phyloP scores from a whole-genome alignment of 2,113 vertebrate genomes.

The Cynocephalus volans region DNA sequence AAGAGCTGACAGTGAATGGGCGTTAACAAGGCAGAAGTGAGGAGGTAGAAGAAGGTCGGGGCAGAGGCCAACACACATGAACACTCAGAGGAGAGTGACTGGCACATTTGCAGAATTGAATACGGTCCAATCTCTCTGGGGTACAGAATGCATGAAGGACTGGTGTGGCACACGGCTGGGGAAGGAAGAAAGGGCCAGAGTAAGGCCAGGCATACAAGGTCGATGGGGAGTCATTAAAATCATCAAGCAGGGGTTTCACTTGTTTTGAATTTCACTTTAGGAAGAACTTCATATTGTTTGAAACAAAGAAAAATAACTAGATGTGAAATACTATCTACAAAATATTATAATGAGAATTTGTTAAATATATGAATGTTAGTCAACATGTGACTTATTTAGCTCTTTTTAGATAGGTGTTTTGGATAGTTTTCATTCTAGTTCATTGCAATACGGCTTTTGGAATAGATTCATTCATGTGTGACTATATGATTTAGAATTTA shows the following conservation, averaged over 20 bases:
- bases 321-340: conserved; percentile 29
- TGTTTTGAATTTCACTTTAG: conserved; percentile 11
- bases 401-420: not conserved
- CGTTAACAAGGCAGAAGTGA: not conserved
- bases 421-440: not conserved
- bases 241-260: not conserved
- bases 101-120: not conserved
- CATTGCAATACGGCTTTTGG: conserved; percentile 19
- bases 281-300: not conserved
- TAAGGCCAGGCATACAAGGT: not conserved
- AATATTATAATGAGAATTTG: conserved; percentile 30
- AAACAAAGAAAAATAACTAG: conserved; percentile 29
- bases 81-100: not conserved
- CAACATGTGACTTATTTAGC: conserved; percentile 27
- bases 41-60: not conserved
- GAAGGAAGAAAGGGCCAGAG: not conserved
- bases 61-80: not conserved
- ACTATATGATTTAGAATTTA: conserved; percentile 61
- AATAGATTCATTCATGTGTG: not conserved
- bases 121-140: not conserved
- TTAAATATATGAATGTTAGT: conserved; percentile 22
- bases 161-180: not conserved
- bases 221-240: not conserved
- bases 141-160: not conserved
- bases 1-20: not conserved